Evolutionary conservation across 2,113 vertebrate species (phyloP), one percentile per base, ranked within the genome.

Genomic region (Eulemur rufifrons): DNA sequence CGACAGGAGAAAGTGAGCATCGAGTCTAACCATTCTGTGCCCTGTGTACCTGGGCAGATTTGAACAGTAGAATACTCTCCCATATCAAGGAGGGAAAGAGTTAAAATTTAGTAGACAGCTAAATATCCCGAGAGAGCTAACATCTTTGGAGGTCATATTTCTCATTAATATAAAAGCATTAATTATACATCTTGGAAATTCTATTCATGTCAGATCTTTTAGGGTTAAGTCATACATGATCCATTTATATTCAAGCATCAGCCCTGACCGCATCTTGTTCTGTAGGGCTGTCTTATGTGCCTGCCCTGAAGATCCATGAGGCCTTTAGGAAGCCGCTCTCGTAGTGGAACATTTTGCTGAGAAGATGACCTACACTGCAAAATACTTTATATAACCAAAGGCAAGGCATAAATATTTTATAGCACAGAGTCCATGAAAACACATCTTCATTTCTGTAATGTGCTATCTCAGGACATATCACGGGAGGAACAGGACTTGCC

Each of bases 391-490:
- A 71, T 93, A 97, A 96, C 97, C 97, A 97, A 98, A 98, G 97
- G 96, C 96, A 97, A 83, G 56, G 80, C 86, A 97, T 98, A 98
- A 98, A 98, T 98, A 98, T 98, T 98, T 98, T 42, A 98, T 98
- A 97, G 77, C 52, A 76, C 4, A 76, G 95, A 98, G 96, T 97
- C 86, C 76, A 96, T 91, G 96, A 95, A 98, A 98, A 98, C 97
- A 54, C 93, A 95, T 97, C 97, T 98, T 97, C 97, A 64, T 91
- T 97, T 98, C 92, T 92, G 95, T 97, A 97, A 95, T 94, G 96
- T 96, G 96, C 83, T 97, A 80, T 95, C 92, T 97, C 97, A 96
- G 94, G 78, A 87, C 97, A 92, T 52, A 93, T 89, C 74, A 73
- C 95, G 63, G n/a, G 74, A 47, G 61, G 89, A 96, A 86, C 42